These are phyloP conservation scores for Thunnus albacares DNA, from an alignment of 2,797 vertebrate species.

Conservation along the genomic window DNA sequence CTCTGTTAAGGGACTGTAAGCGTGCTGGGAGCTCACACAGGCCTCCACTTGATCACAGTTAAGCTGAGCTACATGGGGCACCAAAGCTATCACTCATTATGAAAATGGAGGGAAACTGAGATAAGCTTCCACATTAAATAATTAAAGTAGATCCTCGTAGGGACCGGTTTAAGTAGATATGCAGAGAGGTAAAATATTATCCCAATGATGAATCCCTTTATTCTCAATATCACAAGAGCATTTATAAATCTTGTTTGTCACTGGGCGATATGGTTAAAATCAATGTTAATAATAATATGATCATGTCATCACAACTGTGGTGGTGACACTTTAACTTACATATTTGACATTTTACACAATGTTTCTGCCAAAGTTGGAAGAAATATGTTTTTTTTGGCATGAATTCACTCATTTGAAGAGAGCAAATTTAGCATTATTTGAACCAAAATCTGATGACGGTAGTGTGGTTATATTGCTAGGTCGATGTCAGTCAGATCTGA, in stretches of 20 bases:
- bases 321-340: too few relatives aligned
- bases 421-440: too few relatives aligned
- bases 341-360: too few relatives aligned
- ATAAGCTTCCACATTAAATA: constrained; percentile 67
- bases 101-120: constrained; percentile 65
- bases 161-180: constrained; percentile 18
- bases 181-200: constrained; percentile 33
- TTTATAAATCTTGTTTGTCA: background rate
- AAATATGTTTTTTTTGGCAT: too few relatives aligned
- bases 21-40: constrained; percentile 90
- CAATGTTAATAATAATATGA: background rate
- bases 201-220: constrained; percentile 4
- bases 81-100: constrained; percentile 74
- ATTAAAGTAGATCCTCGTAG: constrained; percentile 61
- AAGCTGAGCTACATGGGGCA: constrained; percentile 79
- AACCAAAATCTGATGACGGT: background rate
- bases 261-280: background rate
- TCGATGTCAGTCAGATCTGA: too few relatives aligned
- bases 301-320: background rate
- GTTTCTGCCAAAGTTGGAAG: too few relatives aligned
- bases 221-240: background rate
- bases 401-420: too few relatives aligned
- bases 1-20: constrained; percentile 82
- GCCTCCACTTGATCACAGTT: constrained; percentile 92
- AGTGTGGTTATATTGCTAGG: background rate